Conservation (phyloP, 2,113 vertebrate species). For the Nothoprocta pentlandii region DNA sequence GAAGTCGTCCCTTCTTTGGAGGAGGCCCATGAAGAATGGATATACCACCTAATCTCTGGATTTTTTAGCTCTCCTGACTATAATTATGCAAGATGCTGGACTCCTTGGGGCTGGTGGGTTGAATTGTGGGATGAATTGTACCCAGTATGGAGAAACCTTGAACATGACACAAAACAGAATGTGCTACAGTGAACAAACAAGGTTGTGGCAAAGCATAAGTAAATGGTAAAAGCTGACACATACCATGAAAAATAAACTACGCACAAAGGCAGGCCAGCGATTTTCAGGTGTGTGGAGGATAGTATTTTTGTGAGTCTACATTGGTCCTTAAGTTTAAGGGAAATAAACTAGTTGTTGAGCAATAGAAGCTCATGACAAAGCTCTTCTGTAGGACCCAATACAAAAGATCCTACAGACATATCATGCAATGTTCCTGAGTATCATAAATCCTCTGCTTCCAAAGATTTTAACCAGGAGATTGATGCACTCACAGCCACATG, state of each 20-base stretch:
- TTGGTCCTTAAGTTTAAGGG: background rate
- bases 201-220: background rate
- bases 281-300: background rate
- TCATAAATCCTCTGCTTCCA: background rate
- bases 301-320: background rate
- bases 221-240: background rate
- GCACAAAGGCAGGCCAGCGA: background rate
- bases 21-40: accelerated
- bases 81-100: background rate
- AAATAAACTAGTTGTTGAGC: background rate
- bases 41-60: background rate
- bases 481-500: background rate
- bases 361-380: background rate
- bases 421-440: background rate
- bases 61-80: background rate
- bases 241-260: background rate
- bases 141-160: background rate
- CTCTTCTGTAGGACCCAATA: background rate
- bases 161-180: background rate
- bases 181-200: background rate
- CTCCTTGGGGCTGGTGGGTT: background rate
- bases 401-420: background rate
- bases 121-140: background rate
- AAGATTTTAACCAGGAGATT: accelerated
- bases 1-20: background rate